phyloP scores from a whole-genome alignment of 2,888 invertebrate genomes.

The Metopia argyrocephala region DNA sequence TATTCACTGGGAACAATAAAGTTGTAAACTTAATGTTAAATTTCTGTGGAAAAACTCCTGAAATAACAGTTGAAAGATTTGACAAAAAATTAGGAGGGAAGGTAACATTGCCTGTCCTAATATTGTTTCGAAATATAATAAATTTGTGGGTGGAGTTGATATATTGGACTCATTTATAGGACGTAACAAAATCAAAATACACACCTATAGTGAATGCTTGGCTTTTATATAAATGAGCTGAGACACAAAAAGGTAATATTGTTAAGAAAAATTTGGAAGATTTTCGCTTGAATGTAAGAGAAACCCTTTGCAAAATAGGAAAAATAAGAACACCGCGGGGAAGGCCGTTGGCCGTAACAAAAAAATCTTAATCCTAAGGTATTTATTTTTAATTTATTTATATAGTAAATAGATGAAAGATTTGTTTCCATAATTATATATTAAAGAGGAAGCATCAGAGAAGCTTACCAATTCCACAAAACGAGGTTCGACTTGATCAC shows the following conservation, averaged over 20 bases:
- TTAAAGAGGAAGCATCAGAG: too few relatives aligned
- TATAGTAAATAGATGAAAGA: too few relatives aligned
- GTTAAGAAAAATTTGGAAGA: constrained; percentile 20
- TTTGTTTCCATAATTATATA: too few relatives aligned
- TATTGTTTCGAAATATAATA: constrained; percentile 14
- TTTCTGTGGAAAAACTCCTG: constrained; percentile 27
- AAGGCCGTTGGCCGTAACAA: too few relatives aligned
- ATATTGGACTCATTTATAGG: constrained; percentile 26
- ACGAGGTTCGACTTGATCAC: too few relatives aligned
- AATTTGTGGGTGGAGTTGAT: constrained; percentile 23
- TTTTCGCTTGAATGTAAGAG: too few relatives aligned
- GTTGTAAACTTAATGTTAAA: constrained; percentile 35
- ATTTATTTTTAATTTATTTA: too few relatives aligned
- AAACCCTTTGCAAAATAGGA: too few relatives aligned
- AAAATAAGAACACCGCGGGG: too few relatives aligned
- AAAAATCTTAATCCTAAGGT: too few relatives aligned
- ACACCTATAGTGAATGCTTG: constrained; percentile 12
- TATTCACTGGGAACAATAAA: constrained; percentile 24
- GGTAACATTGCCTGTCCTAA: not conserved
- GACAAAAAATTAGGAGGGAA: constrained; percentile 2
- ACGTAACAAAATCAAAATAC: constrained; percentile 33
- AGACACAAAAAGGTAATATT: constrained; percentile 32
- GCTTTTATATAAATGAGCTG: constrained; percentile 45
- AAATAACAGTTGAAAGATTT: constrained; percentile 10
- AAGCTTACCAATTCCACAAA: too few relatives aligned